These are phyloP conservation scores for Lordiphosa andalusiaca DNA, from an alignment of 2,888 invertebrate genomes.

Conservation along the genomic window DNA sequence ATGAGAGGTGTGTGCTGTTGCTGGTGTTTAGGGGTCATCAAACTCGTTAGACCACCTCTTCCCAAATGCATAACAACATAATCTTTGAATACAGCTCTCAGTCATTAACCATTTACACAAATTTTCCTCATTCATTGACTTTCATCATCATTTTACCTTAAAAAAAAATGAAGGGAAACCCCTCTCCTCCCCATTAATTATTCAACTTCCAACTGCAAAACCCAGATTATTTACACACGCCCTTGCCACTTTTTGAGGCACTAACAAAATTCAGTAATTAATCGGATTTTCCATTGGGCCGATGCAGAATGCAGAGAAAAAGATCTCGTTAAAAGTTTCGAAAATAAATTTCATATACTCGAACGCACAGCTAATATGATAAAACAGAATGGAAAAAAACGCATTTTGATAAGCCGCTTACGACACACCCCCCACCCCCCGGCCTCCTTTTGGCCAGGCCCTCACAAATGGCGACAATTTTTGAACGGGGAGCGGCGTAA, in stretches of 20 bases:
- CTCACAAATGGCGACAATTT: slow-evolving; percentile 39
- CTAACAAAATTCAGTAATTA: slow-evolving; percentile 3
- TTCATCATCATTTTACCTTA: no score
- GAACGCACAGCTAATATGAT: slow-evolving; percentile 53
- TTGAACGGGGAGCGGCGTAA: slow-evolving; percentile 18
- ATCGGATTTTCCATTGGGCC: slow-evolving; percentile 4
- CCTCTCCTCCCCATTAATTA: not conserved
- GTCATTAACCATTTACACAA: no score
- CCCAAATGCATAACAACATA: no score
- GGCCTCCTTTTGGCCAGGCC: not conserved
- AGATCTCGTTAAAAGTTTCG: slow-evolving; percentile 60
- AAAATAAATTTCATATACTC: slow-evolving; percentile 61
- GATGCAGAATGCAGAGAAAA: slow-evolving; percentile 6
- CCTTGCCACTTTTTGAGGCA: slow-evolving; percentile 9
- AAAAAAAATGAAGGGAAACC: no score
- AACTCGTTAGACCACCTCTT: no score
- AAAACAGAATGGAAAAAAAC: slow-evolving; percentile 34
- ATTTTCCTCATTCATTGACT: no score
- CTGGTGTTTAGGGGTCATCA: no score
- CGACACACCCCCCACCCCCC: slow-evolving; percentile 21
- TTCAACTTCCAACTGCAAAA: not conserved
- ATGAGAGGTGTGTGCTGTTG: no score
- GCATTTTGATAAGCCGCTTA: slow-evolving; percentile 65
- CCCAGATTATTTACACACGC: slow-evolving; percentile 13
- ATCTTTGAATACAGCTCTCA: no score